A percentile compares a stretch with the other conserved stretches of the same genome.
These are phyloP conservation scores for Pseudopodoces humilis DNA, from an alignment of 2,113 vertebrate species.

Conservation along the genomic window DNA sequence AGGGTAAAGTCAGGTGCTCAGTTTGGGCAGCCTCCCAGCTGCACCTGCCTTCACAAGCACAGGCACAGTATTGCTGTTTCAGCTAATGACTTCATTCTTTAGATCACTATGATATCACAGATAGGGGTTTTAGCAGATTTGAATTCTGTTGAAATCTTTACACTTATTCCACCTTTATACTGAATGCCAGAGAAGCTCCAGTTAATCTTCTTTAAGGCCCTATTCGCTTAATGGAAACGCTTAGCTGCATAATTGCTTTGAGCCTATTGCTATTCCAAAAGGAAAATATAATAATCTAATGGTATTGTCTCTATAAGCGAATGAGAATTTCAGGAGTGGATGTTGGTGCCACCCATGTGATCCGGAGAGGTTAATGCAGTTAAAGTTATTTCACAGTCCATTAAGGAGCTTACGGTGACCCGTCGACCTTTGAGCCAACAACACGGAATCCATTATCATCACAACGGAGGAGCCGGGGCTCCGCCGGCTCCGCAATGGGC, in stretches of 20 bases:
- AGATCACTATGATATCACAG: constrained; percentile 24
- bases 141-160: constrained; percentile 66
- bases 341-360: constrained; percentile 89
- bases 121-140: constrained; percentile 41
- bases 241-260: constrained; percentile 84
- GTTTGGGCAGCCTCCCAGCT: not conserved
- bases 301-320: constrained; percentile 85
- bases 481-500: constrained; percentile 83
- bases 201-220: constrained; percentile 83
- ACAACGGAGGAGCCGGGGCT: constrained; percentile 88
- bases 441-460: constrained; percentile 99
- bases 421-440: constrained; percentile 92
- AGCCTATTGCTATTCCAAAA: constrained; percentile 81
- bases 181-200: constrained; percentile 60
- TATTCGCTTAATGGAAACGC: constrained; percentile 81
- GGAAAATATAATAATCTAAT: constrained; percentile 92
- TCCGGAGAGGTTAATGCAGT: constrained; percentile 99
- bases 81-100: constrained; percentile 36
- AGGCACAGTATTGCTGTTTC: not conserved
- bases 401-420: constrained; percentile 99
- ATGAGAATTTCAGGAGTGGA: constrained; percentile 87
- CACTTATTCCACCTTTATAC: constrained; percentile 36
- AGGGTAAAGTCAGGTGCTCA: not conserved
- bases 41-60: not conserved
- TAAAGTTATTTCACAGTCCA: constrained; percentile 99